Evolutionary conservation across 2,797 vertebrate genomes (phyloP).

Genomic region (Poecilia wingei): DNA sequence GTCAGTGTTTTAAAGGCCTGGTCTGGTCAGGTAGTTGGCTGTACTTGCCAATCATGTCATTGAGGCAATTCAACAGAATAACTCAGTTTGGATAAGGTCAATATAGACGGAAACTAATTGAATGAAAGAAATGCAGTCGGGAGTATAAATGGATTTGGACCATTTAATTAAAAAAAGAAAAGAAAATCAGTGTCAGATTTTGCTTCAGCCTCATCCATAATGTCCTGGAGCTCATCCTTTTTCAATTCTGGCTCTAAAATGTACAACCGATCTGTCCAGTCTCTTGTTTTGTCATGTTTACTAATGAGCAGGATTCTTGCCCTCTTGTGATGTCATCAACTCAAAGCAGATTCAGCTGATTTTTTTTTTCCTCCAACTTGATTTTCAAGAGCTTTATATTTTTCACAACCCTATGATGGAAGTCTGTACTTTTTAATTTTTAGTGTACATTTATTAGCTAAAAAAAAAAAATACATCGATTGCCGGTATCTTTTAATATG

Average conservation of each 20-base stretch:
- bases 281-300: not conserved
- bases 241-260: not conserved
- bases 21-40: not conserved
- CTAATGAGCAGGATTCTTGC: not conserved
- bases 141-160: too few relatives aligned
- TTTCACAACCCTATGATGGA: not conserved
- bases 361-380: not conserved
- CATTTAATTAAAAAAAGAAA: not conserved
- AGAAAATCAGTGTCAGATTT: not conserved
- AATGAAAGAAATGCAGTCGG: not conserved
- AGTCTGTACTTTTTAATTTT: not conserved
- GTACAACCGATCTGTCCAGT: not conserved
- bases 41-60: not conserved
- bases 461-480: not conserved
- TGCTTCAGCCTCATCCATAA: not conserved
- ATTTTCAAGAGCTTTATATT: not conserved
- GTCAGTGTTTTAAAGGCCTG: not conserved
- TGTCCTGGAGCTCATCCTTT: not conserved
- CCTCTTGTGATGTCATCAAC: not conserved
- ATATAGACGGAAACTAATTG: not conserved
- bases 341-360: not conserved
- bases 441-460: not conserved
- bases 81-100: not conserved
- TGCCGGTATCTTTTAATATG: not conserved
- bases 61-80: not conserved